Evolutionary conservation across 92 coral and sea anemone species (phyloP), one percentile per base, ranked within the genome.

Genomic region (Porites rus): DNA sequence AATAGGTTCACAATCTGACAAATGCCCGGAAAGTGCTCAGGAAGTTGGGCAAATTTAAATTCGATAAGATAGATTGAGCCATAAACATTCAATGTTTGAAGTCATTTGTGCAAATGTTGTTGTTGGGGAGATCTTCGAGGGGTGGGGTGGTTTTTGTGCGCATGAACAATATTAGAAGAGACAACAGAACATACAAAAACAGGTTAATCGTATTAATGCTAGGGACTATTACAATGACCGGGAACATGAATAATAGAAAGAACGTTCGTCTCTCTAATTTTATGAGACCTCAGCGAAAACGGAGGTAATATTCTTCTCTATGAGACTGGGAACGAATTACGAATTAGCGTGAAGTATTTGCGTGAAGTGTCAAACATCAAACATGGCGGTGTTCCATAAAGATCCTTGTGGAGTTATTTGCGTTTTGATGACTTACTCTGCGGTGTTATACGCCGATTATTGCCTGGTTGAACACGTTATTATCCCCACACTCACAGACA

Each of bases 341-440:
- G 31, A 43, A 20, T 58, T 59, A 46, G 71, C 61, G 14, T 19
- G 56, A 54, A 61, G 31, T 6, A 51, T 72, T 28, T 28, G 31
- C 61, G 14, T 19, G 56, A 54, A 61, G 31, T 6, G 60, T 72
- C 66, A 83, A 72, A 38, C 46, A 4, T 38, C 46, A 38, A 70
- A 65, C 24, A 96, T 96, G 99, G 98, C 91, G 93, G 98, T 95
- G 87, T 95, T 96, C 83, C 99, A 87, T 65, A 94, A 77, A 76
- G 99, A 96, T 84, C 99, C 98, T 75, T 96, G 99, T 72, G 99
- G 99, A n/a, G 78, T 96, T 52, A 88, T 92, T 60, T 96, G 99
- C 72, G 81, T 96, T 75, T 51, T 96, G 25, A 78, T 96, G 17
- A 96, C 99, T 50, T 96, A 96, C 84, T 58, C 86, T 65, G 93